phyloP scores from a whole-genome alignment of 2,113 vertebrate species.

The Pampusana beccarii region DNA sequence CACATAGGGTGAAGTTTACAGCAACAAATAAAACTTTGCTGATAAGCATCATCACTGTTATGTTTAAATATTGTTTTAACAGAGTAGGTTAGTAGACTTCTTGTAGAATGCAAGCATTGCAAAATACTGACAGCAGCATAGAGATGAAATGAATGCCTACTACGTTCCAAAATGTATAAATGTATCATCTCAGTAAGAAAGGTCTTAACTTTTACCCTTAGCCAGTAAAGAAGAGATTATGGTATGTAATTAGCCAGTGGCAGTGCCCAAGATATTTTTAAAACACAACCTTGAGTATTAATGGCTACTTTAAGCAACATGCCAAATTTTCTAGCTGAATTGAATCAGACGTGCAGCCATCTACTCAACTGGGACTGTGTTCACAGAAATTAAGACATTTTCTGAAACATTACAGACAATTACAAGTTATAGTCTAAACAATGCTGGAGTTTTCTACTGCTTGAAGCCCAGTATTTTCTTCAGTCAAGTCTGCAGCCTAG shows the following conservation, averaged over 20 bases:
- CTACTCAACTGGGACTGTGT: fast-evolving
- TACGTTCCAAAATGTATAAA: neutral
- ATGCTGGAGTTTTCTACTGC: neutral
- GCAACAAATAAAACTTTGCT: neutral
- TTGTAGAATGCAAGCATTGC: neutral
- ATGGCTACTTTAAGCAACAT: neutral
- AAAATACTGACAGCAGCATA: neutral
- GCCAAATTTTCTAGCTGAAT: neutral
- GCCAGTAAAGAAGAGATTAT: neutral
- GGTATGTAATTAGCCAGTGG: neutral
- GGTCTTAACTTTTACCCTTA: neutral
- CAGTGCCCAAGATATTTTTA: neutral
- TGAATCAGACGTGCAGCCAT: neutral
- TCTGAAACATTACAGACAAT: neutral
- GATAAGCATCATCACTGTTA: neutral
- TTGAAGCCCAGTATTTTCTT: neutral
- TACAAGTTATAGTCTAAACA: neutral
- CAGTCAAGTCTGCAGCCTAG: neutral
- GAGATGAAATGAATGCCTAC: neutral
- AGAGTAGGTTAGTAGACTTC: neutral
- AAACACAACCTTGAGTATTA: neutral
- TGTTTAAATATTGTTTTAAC: neutral
- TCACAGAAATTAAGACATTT: neutral
- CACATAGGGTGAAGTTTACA: neutral
- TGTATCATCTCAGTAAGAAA: neutral